Percentiles rank a stretch among this genome's conserved stretches.
Evolutionary conservation across 2,113 vertebrate species (phyloP).

Genomic region (Sylvietta virens): DNA sequence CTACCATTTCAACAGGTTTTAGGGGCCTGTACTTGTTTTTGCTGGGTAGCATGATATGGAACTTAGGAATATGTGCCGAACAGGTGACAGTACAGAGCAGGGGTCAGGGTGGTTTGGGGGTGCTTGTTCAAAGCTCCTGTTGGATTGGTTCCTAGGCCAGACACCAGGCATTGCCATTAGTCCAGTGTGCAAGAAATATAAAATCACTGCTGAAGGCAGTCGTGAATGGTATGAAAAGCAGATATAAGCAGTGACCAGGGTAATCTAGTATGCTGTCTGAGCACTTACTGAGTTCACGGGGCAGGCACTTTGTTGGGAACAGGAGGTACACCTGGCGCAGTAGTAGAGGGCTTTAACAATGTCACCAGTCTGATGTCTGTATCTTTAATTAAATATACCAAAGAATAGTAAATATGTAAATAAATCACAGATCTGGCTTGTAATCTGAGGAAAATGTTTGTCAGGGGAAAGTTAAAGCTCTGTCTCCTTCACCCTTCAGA

Average conservation of each 20-base stretch:
- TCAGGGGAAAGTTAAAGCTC: background rate
- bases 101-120: background rate
- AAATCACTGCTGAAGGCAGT: background rate
- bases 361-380: background rate
- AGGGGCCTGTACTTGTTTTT: background rate
- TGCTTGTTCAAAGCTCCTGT: background rate
- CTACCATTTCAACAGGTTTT: background rate
- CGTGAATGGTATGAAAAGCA: rapidly evolving
- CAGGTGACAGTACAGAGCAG: background rate
- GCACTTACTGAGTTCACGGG: background rate
- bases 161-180: background rate
- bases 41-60: background rate
- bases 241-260: background rate
- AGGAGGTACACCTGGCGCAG: background rate
- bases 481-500: background rate
- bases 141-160: background rate
- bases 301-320: background rate
- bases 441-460: background rate
- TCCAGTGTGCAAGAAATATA: background rate
- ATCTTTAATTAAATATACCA: background rate
- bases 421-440: background rate
- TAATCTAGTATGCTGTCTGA: background rate
- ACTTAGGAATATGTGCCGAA: background rate
- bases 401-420: background rate
- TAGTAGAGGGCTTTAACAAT: background rate